Conservation (phyloP, 2,797 vertebrate species). For the Eupleurogrammus muticus region DNA sequence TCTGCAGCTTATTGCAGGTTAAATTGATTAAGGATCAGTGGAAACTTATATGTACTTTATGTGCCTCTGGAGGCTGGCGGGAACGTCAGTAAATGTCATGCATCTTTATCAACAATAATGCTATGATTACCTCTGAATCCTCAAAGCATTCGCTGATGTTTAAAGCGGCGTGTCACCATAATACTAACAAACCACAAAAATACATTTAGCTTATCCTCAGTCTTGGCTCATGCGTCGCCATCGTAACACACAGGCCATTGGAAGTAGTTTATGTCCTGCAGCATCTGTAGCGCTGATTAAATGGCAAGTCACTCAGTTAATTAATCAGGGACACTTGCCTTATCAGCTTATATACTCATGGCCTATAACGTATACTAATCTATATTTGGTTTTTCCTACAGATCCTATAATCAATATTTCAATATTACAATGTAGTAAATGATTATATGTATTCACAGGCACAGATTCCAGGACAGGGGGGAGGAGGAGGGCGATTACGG, state of each 20-base stretch:
- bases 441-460: too few relatives aligned
- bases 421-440: background rate
- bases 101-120: conserved; percentile 71
- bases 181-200: conserved; percentile 58
- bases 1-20: conserved; percentile 63
- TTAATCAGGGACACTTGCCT: conserved; percentile 38
- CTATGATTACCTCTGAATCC: conserved; percentile 70
- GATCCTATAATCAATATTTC: too few relatives aligned
- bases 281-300: conserved; percentile 49
- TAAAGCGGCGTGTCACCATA: conserved; percentile 68
- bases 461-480: too few relatives aligned
- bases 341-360: conserved; percentile 24
- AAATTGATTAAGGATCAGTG: conserved; percentile 77
- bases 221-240: conserved; percentile 57
- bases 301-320: conserved; percentile 42
- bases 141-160: conserved; percentile 73
- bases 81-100: conserved; percentile 73
- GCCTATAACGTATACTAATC: conserved; percentile 19
- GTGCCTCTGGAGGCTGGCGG: conserved; percentile 53
- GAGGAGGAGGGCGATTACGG: too few relatives aligned
- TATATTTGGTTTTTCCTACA: conserved; percentile 1
- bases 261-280: conserved; percentile 56
- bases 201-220: conserved; percentile 63
- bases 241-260: conserved; percentile 44
- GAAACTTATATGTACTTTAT: conserved; percentile 51